These are phyloP conservation scores for Lonchura striata DNA, from an alignment of 2,113 vertebrate genomes.

Conservation along the genomic window DNA sequence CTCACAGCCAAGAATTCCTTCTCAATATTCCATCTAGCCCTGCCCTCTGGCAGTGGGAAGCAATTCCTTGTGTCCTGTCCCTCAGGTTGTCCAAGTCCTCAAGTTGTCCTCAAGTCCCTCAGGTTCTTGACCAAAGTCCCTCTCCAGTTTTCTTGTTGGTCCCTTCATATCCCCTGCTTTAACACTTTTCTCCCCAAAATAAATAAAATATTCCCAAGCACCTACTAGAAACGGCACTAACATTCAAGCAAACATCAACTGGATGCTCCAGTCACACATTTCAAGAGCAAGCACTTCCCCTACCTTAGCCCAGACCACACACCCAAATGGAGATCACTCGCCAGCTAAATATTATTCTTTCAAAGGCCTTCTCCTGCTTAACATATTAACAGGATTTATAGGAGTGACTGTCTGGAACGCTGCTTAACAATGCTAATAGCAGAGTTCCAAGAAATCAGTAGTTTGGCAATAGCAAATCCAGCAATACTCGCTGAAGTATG, in stretches of 20 bases:
- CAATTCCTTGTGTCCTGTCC: not conserved
- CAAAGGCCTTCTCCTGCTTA: conserved; percentile 14
- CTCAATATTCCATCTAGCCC: accelerated
- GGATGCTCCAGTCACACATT: not conserved
- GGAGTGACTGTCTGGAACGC: conserved; percentile 38
- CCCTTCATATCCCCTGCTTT: accelerated
- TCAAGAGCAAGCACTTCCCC: not conserved
- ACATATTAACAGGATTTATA: conserved; percentile 38
- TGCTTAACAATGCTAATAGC: conserved; percentile 30
- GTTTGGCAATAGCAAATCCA: conserved; percentile 21
- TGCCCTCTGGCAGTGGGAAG: not conserved
- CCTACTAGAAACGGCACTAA: not conserved
- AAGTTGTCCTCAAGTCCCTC: too few species aligned
- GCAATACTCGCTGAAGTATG: not conserved
- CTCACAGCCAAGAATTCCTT: accelerated
- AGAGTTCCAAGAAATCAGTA: conserved; percentile 47
- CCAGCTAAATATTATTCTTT: not conserved
- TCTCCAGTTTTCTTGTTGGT: too few species aligned
- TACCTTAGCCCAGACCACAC: not conserved
- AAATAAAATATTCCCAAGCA: not conserved
- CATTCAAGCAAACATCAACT: not conserved
- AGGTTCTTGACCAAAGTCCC: accelerated
- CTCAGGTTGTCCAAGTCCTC: too few species aligned
- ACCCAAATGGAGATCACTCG: not conserved
- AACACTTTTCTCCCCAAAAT: not conserved